Evolutionary conservation across 2,113 vertebrate genomes (phyloP).

Genomic region (Columba livia): DNA sequence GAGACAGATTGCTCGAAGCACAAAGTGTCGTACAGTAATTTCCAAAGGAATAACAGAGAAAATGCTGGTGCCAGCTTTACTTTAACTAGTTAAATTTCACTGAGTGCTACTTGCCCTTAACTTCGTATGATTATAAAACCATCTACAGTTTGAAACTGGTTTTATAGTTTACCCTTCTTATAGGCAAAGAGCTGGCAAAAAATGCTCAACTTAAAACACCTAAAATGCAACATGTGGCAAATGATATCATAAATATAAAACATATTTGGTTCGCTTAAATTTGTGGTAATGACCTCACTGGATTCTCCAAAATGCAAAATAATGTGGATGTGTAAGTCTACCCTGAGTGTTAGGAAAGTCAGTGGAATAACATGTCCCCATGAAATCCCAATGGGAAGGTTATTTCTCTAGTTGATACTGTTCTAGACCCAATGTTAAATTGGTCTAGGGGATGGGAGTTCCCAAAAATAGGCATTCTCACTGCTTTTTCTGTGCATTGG

Average conservation of each 20-base stretch:
- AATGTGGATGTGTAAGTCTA: not conserved
- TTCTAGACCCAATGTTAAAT: not conserved
- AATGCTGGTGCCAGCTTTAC: not conserved
- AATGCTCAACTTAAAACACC: not conserved
- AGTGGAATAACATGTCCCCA: not conserved
- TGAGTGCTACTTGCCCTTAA: conserved; percentile 26
- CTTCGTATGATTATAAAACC: conserved; percentile 11
- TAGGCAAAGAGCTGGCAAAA: not conserved
- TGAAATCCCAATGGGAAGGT: not conserved
- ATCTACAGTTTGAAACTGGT: not conserved
- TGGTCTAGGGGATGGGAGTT: too few species aligned
- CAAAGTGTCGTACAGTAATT: not conserved
- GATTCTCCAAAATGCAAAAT: not conserved
- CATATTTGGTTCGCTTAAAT: not conserved
- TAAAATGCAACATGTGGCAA: not conserved
- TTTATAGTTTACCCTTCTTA: not conserved
- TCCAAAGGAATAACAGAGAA: conserved; percentile 5
- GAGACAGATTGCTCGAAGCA: not conserved
- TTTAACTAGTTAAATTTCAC: conserved; percentile 9
- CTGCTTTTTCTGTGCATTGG: not conserved
- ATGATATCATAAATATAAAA: not conserved
- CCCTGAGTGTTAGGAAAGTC: not conserved
- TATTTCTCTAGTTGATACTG: not conserved
- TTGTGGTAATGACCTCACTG: not conserved
- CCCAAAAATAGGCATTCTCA: not conserved